Conservation (phyloP, 1,140 invertebrate genomes). For the Drosophila parabipectinata region DNA sequence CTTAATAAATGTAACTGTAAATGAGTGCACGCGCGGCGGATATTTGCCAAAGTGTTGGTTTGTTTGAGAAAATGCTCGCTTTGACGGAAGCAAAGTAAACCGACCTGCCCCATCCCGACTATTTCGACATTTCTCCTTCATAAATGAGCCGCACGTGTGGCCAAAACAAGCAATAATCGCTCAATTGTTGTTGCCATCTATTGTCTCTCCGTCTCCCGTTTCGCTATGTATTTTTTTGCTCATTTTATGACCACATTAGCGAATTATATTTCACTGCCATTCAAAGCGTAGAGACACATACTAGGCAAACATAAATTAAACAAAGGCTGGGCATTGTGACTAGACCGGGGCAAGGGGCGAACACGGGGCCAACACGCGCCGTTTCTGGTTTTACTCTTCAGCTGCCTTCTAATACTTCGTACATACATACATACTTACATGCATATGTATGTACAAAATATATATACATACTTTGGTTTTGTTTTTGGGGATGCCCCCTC, state of each 20-base stretch:
- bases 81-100: conserved; percentile 30
- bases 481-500: conserved; percentile 21
- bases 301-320: conserved; percentile 67
- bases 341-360: conserved; percentile 3
- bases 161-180: conserved; percentile 33
- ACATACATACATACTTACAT: background rate
- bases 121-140: conserved; percentile 18
- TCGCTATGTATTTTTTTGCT: conserved; percentile 38
- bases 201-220: conserved; percentile 31
- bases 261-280: conserved; percentile 69
- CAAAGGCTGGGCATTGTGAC: conserved; percentile 30
- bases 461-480: background rate
- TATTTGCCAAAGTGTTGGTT: conserved; percentile 28
- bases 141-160: conserved; percentile 62
- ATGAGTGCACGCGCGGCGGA: conserved; percentile 67
- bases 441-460: background rate
- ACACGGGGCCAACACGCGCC: conserved; percentile 63
- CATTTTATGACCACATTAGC: conserved; percentile 74
- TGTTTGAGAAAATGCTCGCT: conserved; percentile 20
- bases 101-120: conserved; percentile 5
- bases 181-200: conserved; percentile 30
- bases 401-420: background rate
- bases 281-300: conserved; percentile 46
- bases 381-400: conserved; percentile 36
- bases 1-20: conserved; percentile 55